phyloP scores from a whole-genome alignment of 2,888 invertebrate species.

The Drosophila formosana region DNA sequence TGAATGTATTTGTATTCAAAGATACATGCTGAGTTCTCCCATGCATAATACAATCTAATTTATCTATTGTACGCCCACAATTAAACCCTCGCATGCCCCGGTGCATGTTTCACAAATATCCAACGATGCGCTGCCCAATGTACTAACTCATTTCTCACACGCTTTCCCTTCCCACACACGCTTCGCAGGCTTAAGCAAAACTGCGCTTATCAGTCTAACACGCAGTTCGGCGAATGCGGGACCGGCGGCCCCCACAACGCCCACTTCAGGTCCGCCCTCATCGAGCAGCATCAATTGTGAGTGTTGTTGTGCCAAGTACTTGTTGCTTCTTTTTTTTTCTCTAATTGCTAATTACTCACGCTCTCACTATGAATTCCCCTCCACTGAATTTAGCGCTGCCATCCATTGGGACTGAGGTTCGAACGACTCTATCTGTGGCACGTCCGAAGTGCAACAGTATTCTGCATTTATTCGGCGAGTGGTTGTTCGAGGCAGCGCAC shows the following conservation, averaged over 20 bases:
- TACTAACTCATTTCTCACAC: conserved; percentile 74
- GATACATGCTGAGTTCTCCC: conserved; percentile 1
- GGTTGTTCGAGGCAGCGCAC: conserved; percentile 98
- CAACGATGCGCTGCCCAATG: conserved; percentile 21
- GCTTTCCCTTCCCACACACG: conserved; percentile 58
- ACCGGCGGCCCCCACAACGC: conserved; percentile 87
- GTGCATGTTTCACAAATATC: conserved; percentile 41
- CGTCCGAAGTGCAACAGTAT: conserved; percentile 98
- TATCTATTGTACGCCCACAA: conserved; percentile 73
- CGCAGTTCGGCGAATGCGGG: conserved; percentile 83
- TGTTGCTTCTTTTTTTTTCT: conserved; percentile 31
- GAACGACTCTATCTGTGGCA: conserved; percentile 89
- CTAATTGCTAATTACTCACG: conserved; percentile 47
- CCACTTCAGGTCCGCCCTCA: conserved; percentile 90
- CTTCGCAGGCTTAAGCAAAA: conserved; percentile 90
- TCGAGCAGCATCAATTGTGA: conserved; percentile 89
- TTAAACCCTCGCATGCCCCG: conserved; percentile 52
- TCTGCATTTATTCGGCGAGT: conserved; percentile 97
- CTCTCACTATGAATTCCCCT: conserved; percentile 14
- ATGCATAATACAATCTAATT: conserved; percentile 49
- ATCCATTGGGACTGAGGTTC: conserved; percentile 87
- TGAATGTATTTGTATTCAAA: background rate
- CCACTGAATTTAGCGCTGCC: conserved; percentile 86
- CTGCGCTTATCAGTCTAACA: conserved; percentile 92
- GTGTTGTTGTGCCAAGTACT: conserved; percentile 45